Conservation (phyloP, 1,140 invertebrate species). For the Tachypleus tridentatus region DNA sequence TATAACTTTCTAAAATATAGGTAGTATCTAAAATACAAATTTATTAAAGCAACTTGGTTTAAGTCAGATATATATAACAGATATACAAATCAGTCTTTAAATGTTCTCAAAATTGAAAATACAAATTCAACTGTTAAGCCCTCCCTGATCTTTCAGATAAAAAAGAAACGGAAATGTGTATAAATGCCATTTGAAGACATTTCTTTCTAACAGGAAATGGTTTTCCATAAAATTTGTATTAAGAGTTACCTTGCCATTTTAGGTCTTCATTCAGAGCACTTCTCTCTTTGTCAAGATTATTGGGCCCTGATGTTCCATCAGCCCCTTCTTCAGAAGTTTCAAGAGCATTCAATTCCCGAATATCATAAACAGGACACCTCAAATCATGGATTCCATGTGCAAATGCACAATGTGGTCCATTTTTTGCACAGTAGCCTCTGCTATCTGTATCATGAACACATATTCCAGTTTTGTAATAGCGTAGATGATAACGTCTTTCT, state of each 20-base stretch:
- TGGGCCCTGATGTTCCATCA: conserved; percentile 53
- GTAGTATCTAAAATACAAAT: conserved; percentile 67
- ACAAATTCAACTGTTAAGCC: too few species aligned
- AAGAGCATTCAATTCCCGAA: conserved; percentile 68
- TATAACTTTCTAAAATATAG: conserved; percentile 95
- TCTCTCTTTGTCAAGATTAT: conserved; percentile 82
- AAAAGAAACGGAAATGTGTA: too few species aligned
- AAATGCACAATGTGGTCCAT: conserved; percentile 97
- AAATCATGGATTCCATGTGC: conserved; percentile 92
- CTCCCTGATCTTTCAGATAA: too few species aligned
- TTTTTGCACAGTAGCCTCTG: conserved; percentile 91
- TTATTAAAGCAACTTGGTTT: not conserved
- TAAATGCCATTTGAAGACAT: too few species aligned
- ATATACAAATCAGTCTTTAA: too few species aligned
- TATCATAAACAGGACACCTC: conserved; percentile 87
- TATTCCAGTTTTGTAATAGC: conserved; percentile 98
- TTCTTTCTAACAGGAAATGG: too few species aligned
- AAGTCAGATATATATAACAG: too few species aligned
- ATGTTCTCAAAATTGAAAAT: too few species aligned
- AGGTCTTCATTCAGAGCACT: conserved; percentile 97
- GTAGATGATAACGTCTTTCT: conserved; percentile 88
- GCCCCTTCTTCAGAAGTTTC: conserved; percentile 37
- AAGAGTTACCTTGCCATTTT: conserved; percentile 78
- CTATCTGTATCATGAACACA: conserved; percentile 97
- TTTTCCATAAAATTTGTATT: too few species aligned